A percentile compares a stretch with the other conserved stretches of the same genome.
Evolutionary conservation across 2,888 invertebrate genomes (phyloP).

Genomic region (Leptopilina drosophilae): DNA sequence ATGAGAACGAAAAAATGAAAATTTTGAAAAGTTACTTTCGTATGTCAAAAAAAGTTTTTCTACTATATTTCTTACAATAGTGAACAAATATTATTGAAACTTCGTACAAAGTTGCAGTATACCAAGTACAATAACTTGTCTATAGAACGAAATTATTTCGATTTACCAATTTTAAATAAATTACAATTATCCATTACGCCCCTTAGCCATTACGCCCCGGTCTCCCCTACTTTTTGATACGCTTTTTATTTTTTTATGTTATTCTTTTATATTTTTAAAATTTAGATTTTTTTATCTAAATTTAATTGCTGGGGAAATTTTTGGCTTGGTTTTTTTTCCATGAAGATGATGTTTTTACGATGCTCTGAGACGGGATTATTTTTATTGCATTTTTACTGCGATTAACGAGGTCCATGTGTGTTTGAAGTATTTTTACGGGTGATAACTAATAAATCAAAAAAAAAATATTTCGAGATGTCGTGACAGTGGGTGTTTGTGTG

Average conservation of each 20-base stretch:
- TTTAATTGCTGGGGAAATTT: conserved; percentile 15
- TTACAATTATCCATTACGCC: too few species aligned
- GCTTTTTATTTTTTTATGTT: too few species aligned
- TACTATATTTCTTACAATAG: too few species aligned
- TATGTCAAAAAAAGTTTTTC: too few species aligned
- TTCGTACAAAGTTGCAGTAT: too few species aligned
- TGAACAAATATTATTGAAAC: too few species aligned
- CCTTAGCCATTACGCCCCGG: too few species aligned
- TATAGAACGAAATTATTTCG: too few species aligned
- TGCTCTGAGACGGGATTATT: conserved; percentile 18
- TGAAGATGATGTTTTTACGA: neutral
- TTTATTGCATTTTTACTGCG: conserved; percentile 33
- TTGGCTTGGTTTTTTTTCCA: neutral
- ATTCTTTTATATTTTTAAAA: neutral
- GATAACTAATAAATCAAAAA: conserved; percentile 34
- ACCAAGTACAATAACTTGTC: too few species aligned
- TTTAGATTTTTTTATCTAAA: neutral
- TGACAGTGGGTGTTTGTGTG: conserved; percentile 7
- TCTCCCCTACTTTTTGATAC: neutral
- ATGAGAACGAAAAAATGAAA: too few species aligned
- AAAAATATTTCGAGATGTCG: neutral
- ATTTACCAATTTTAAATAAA: too few species aligned
- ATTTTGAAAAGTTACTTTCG: too few species aligned
- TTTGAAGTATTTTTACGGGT: conserved; percentile 28
- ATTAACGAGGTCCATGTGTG: conserved; percentile 20